phyloP scores from a whole-genome alignment of 2,113 vertebrate genomes.

The Geococcyx californianus region DNA sequence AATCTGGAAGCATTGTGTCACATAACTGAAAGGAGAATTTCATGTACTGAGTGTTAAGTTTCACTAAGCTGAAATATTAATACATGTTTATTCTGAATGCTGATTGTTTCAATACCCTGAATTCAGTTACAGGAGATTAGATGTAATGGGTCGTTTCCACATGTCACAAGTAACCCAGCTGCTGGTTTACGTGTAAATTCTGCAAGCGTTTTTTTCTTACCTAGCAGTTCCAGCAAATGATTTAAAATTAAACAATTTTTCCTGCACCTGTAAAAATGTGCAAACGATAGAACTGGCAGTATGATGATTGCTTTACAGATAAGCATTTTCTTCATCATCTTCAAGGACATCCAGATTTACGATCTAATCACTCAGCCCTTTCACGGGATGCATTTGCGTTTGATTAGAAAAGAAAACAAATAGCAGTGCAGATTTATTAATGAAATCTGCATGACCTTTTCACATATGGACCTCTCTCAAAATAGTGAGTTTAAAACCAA shows the following conservation, averaged over 20 bases:
- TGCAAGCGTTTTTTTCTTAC: conserved; percentile 46
- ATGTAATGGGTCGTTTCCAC: not conserved
- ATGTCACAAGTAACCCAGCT: not conserved
- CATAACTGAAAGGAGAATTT: not conserved
- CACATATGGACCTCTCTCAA: conserved; percentile 70
- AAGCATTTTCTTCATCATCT: conserved; percentile 88
- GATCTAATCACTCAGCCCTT: conserved; percentile 87
- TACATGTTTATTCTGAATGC: not conserved
- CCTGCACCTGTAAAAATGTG: conserved; percentile 84
- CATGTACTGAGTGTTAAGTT: not conserved
- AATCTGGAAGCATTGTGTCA: not conserved
- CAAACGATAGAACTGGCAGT: conserved; percentile 85
- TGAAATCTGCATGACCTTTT: conserved; percentile 86
- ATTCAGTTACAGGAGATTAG: conserved; percentile 4
- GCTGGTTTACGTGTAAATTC: conserved; percentile 39
- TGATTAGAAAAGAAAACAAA: conserved; percentile 88
- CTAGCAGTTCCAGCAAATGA: conserved; percentile 41
- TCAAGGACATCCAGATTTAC: conserved; percentile 94
- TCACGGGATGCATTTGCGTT: conserved; percentile 85
- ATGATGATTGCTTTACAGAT: conserved; percentile 92
- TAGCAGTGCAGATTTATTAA: conserved; percentile 77
- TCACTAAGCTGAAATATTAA: conserved; percentile 3
- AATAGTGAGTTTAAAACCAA: conserved; percentile 46
- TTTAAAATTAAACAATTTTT: conserved; percentile 75
- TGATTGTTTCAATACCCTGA: conserved; percentile 5